phyloP scores from a whole-genome alignment of 2,113 vertebrate genomes.

The Odontophorus gujanensis region DNA sequence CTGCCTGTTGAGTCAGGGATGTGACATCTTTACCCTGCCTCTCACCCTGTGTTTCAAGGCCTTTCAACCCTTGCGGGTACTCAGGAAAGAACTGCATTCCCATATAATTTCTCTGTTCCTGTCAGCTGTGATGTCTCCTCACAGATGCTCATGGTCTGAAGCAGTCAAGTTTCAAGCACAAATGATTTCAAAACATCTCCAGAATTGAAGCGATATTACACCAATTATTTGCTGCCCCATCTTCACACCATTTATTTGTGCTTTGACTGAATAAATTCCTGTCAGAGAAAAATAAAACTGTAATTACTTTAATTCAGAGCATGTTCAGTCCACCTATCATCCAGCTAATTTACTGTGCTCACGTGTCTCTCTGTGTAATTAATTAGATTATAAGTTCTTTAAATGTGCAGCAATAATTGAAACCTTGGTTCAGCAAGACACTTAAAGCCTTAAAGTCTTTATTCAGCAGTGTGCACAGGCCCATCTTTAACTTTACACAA shows the following conservation, averaged over 20 bases:
- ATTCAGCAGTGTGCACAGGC: background rate
- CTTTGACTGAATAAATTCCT: background rate
- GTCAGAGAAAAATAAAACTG: background rate
- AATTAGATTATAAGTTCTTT: constrained; percentile 19
- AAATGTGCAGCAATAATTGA: constrained; percentile 25
- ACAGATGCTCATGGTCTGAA: background rate
- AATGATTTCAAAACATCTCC: background rate
- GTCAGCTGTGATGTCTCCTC: background rate
- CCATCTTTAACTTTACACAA: background rate
- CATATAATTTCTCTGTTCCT: background rate
- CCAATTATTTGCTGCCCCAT: background rate
- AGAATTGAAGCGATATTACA: background rate
- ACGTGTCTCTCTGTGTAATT: constrained; percentile 32
- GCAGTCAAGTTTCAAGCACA: background rate
- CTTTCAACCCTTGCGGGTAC: background rate
- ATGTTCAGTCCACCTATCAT: background rate
- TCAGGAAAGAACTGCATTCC: background rate
- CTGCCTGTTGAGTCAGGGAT: background rate
- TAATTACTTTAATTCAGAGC: constrained; percentile 17
- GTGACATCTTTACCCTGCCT: background rate
- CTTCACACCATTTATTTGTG: background rate
- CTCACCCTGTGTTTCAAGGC: background rate
- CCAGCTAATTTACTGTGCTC: constrained; percentile 38
- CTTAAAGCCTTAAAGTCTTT: background rate
- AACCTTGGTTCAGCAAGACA: background rate